Conservation (phyloP, 2,113 vertebrate genomes). For the Gymnorhina tibicen region DNA sequence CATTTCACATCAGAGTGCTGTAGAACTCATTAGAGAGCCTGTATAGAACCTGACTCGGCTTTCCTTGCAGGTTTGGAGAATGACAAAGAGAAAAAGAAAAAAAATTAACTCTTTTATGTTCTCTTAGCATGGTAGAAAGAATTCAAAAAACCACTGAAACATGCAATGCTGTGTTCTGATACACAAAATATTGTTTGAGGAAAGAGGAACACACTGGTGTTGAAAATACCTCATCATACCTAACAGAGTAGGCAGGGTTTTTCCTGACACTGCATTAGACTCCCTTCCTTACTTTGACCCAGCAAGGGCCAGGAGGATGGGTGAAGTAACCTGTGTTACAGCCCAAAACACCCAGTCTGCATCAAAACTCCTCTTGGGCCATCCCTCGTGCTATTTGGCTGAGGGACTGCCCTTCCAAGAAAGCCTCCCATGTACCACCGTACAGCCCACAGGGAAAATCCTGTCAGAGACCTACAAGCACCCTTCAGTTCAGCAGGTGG, state of each 20-base stretch:
- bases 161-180: not conserved
- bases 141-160: not conserved
- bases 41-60: not conserved
- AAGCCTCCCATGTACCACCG: not conserved
- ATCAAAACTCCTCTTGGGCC: not conserved
- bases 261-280: not conserved
- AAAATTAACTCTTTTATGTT: not conserved
- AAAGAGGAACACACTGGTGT: not conserved
- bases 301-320: not conserved
- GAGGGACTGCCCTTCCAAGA: not conserved
- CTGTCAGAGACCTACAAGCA: not conserved
- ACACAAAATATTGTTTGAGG: accelerated
- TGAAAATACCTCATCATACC: not conserved
- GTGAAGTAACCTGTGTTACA: not conserved
- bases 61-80: not conserved
- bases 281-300: not conserved
- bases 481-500: not conserved
- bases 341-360: not conserved
- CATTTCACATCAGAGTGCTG: not conserved
- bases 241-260: not conserved
- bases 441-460: not conserved
- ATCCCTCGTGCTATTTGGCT: accelerated
- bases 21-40: not conserved
- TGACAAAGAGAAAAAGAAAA: not conserved
- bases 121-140: not conserved